Percentiles rank a stretch among this genome's conserved stretches.
Evolutionary conservation across 1,140 invertebrate species (phyloP).

Genomic region (Aradophagus sp.): DNA sequence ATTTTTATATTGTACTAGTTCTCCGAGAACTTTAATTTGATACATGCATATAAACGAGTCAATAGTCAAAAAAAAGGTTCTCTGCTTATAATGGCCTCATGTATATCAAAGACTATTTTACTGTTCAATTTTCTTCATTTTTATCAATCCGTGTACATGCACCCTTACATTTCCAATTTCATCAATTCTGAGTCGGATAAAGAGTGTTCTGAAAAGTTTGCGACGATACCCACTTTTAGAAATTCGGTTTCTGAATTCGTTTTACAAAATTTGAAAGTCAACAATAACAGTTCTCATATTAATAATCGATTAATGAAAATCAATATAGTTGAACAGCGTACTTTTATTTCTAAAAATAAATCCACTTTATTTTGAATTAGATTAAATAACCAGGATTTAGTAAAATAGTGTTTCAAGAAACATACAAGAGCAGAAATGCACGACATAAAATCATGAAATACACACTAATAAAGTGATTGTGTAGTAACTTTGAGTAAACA

Average conservation of each 20-base stretch:
- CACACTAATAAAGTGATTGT: too few species aligned
- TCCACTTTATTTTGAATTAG: too few species aligned
- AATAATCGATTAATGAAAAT: conserved; percentile 14
- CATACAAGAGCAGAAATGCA: too few species aligned
- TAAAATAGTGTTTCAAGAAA: too few species aligned
- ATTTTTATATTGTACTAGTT: too few species aligned
- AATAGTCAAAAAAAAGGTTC: conserved; percentile 28
- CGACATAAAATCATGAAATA: too few species aligned
- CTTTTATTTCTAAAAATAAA: too few species aligned
- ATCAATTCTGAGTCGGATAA: conserved; percentile 32
- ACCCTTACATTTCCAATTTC: conserved; percentile 35
- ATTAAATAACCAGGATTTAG: too few species aligned
- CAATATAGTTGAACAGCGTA: neutral
- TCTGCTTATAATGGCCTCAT: conserved; percentile 13
- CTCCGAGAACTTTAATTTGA: too few species aligned
- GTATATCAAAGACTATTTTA: conserved; percentile 22
- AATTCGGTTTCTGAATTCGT: conserved; percentile 27
- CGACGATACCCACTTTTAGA: conserved; percentile 16
- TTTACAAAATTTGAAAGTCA: conserved; percentile 13
- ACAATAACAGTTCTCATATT: conserved; percentile 14
- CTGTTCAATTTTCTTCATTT: conserved; percentile 36
- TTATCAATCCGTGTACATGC: conserved; percentile 36
- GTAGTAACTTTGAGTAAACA: too few species aligned
- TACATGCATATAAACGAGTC: conserved; percentile 24
- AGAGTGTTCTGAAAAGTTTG: conserved; percentile 21